A percentile compares a stretch with the other conserved stretches of the same genome.
These are phyloP conservation scores for Melanotus villosus DNA, from an alignment of 2,888 invertebrate species.

Conservation along the genomic window DNA sequence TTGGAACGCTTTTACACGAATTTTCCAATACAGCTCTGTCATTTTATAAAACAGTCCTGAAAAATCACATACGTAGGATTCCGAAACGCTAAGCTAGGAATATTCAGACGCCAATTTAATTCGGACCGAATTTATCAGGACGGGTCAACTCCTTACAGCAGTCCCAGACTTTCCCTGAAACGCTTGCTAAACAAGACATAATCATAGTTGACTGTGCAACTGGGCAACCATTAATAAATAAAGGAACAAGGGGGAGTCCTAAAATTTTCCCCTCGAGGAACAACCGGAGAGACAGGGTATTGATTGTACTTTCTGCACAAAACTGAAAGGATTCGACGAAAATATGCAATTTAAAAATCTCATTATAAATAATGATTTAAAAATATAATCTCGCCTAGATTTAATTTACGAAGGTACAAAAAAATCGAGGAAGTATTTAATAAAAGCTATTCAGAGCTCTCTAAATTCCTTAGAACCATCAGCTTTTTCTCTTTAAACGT, in stretches of 20 bases:
- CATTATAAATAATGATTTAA: not conserved
- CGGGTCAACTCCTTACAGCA: conserved; percentile 30
- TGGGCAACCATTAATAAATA: conserved; percentile 29
- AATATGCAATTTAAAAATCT: not conserved
- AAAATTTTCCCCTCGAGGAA: conserved; percentile 32
- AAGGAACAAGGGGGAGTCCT: conserved; percentile 20
- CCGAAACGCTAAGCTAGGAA: not conserved
- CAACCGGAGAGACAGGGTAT: conserved; percentile 10
- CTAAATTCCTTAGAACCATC: conserved; percentile 23
- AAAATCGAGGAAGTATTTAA: conserved; percentile 25
- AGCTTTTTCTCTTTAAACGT: conserved; percentile 28
- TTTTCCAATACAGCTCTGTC: not conserved
- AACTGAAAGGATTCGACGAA: not conserved
- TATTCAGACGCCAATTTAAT: conserved; percentile 30
- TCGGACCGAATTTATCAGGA: conserved; percentile 25
- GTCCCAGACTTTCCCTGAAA: conserved; percentile 13
- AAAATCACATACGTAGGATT: not conserved
- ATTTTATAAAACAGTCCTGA: not conserved
- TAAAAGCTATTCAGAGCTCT: conserved; percentile 23
- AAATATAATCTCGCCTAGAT: not conserved
- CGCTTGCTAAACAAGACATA: conserved; percentile 21
- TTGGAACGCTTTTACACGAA: no score
- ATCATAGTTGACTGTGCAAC: conserved; percentile 20
- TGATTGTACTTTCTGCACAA: conserved; percentile 4
- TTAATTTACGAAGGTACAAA: not conserved